Conservation (phyloP, 2,113 vertebrate species). For the Percina caprodes region DNA sequence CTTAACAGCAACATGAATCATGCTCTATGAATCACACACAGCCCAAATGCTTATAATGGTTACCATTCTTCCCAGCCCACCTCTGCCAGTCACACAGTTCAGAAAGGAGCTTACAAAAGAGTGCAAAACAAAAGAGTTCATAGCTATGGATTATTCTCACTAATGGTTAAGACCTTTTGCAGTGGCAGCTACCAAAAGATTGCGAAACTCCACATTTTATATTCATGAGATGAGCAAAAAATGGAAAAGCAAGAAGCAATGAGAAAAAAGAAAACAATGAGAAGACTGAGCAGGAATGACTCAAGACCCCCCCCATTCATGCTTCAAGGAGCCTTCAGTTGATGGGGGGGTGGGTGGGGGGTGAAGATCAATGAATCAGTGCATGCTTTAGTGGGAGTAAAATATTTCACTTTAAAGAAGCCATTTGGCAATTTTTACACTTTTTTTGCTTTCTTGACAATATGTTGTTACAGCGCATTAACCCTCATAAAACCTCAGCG, state of each 20-base stretch:
- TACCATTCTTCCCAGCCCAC: slow-evolving; percentile 47
- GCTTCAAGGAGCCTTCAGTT: slow-evolving; percentile 54
- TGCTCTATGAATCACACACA: slow-evolving; percentile 55
- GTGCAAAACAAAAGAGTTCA: slow-evolving; percentile 41
- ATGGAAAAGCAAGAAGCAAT: background rate
- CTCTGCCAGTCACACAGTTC: slow-evolving; percentile 21
- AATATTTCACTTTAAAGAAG: too few relatives aligned
- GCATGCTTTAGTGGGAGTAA: too few relatives aligned
- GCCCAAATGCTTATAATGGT: slow-evolving; percentile 50
- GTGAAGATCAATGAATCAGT: slow-evolving; percentile 44
- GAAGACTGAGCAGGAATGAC: slow-evolving; percentile 24
- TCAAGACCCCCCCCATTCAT: slow-evolving; percentile 12
- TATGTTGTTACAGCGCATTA: background rate
- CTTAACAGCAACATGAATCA: slow-evolving; percentile 52
- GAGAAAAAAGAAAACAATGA: slow-evolving; percentile 2
- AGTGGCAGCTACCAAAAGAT: slow-evolving; percentile 45
- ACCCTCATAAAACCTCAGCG: background rate
- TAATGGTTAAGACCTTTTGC: slow-evolving; percentile 62
- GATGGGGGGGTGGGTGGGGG: background rate
- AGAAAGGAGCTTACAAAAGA: slow-evolving; percentile 38
- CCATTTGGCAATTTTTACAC: background rate
- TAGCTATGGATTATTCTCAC: slow-evolving; percentile 59
- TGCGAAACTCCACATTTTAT: slow-evolving; percentile 60
- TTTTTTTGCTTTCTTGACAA: too few relatives aligned
- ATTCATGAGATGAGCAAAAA: slow-evolving; percentile 63